Evolutionary conservation across 2,113 vertebrate species (phyloP).

Genomic region (Osmerus mordax): DNA sequence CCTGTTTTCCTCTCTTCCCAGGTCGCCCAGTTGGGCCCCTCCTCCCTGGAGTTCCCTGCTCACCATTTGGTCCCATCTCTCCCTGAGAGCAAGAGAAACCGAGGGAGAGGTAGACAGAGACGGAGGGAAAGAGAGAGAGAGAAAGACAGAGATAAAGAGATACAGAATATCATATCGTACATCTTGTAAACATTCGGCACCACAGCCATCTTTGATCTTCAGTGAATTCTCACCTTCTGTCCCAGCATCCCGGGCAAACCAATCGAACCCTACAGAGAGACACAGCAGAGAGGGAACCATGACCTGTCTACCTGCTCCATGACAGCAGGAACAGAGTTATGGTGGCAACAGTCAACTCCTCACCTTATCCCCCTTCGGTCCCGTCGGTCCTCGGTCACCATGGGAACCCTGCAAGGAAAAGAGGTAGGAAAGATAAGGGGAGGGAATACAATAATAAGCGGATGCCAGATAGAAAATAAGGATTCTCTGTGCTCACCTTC

Average conservation of each 20-base stretch:
- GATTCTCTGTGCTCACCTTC: slow-evolving; percentile 35
- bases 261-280: slow-evolving; percentile 48
- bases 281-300: background rate
- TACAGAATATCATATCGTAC: background rate
- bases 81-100: slow-evolving; percentile 44
- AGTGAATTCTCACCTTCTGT: slow-evolving; percentile 53
- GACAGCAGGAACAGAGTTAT: too few species aligned
- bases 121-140: background rate
- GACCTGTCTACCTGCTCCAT: too few species aligned
- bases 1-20: slow-evolving; percentile 70
- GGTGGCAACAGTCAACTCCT: too few species aligned
- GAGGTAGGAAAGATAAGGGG: background rate
- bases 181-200: background rate
- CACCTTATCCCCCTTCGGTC: slow-evolving; percentile 65
- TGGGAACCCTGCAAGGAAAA: slow-evolving; percentile 42
- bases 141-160: background rate
- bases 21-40: slow-evolving; percentile 66
- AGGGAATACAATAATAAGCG: background rate
- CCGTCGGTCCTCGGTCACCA: slow-evolving; percentile 49
- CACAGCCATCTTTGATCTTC: background rate
- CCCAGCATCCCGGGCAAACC: slow-evolving; percentile 68
- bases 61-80: slow-evolving; percentile 63
- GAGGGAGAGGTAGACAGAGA: background rate
- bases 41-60: slow-evolving; percentile 54
- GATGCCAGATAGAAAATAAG: background rate